These are phyloP conservation scores for Sarcophaga variegata DNA, from an alignment of 2,888 invertebrate species.

Conservation along the genomic window DNA sequence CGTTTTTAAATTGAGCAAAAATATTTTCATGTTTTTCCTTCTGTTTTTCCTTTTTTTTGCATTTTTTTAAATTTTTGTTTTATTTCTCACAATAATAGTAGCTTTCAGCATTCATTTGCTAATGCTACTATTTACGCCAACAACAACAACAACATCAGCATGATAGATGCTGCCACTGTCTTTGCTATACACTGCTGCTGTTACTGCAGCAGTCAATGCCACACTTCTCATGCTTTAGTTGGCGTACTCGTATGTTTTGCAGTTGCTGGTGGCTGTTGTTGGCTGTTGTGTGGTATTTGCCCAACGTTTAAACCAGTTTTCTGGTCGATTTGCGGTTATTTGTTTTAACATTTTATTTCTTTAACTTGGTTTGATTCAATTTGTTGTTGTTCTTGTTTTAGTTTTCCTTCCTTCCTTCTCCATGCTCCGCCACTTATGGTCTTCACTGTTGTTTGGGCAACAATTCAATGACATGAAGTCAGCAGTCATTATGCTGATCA, in stretches of 20 bases:
- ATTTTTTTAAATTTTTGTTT: neutral
- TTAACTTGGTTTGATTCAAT: slow-evolving; percentile 26
- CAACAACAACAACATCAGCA: neutral
- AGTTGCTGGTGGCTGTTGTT: slow-evolving; percentile 45
- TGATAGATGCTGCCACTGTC: neutral
- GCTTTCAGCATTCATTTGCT: neutral
- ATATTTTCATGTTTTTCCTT: slow-evolving; percentile 58
- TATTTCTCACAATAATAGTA: neutral
- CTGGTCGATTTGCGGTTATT: slow-evolving; percentile 66
- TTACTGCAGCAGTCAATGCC: neutral
- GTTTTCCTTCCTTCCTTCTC: neutral
- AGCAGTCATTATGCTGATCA: slow-evolving; percentile 37
- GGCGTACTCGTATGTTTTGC: neutral
- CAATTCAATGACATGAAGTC: slow-evolving; percentile 51
- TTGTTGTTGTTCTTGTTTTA: slow-evolving; percentile 1
- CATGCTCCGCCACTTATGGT: neutral
- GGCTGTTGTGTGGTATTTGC: slow-evolving; percentile 37
- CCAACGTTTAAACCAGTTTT: slow-evolving; percentile 61
- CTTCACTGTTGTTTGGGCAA: neutral
- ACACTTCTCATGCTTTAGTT: neutral
- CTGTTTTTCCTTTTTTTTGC: slow-evolving; percentile 2
- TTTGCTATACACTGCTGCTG: neutral
- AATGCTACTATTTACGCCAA: neutral
- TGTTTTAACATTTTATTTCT: slow-evolving; percentile 56
- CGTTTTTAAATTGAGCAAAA: slow-evolving; percentile 22